These are phyloP conservation scores for Protophormia terraenovae DNA, from an alignment of 2,888 invertebrate species.

Conservation along the genomic window DNA sequence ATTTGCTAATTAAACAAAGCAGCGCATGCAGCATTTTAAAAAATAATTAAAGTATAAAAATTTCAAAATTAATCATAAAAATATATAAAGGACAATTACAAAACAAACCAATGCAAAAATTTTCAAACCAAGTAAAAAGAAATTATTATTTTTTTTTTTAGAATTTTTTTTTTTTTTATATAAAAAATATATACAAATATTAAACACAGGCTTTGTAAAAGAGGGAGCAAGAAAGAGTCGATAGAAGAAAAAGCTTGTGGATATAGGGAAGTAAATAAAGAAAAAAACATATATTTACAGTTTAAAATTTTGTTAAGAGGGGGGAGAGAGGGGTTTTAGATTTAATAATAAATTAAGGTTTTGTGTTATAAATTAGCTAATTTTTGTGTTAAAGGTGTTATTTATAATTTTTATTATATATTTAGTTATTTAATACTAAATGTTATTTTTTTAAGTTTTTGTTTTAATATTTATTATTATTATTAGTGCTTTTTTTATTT, in stretches of 20 bases:
- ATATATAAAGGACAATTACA: constrained; percentile 42
- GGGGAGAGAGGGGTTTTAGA: background rate
- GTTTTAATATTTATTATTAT: too few species aligned
- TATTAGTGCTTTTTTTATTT: constrained; percentile 19
- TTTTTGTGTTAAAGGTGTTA: background rate
- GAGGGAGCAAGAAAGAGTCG: background rate
- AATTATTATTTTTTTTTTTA: constrained; percentile 28
- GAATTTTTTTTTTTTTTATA: too few species aligned
- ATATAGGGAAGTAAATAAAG: background rate
- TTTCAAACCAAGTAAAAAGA: constrained; percentile 46
- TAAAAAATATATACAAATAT: constrained; percentile 57
- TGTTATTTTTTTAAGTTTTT: background rate
- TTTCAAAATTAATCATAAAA: background rate
- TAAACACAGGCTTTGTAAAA: constrained; percentile 47
- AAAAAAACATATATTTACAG: constrained; percentile 26
- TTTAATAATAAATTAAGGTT: background rate
- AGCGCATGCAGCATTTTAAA: constrained; percentile 45
- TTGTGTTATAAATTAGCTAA: background rate
- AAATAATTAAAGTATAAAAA: background rate
- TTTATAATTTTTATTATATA: background rate
- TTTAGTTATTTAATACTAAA: constrained; percentile 10
- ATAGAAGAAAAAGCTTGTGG: constrained; percentile 31
- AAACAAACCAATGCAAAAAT: constrained; percentile 62
- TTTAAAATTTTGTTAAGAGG: constrained; percentile 5
- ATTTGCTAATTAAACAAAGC: constrained; percentile 53